These are phyloP conservation scores for Phytoseiulus persimilis DNA, from an alignment of 2,888 invertebrate genomes.

Conservation along the genomic window DNA sequence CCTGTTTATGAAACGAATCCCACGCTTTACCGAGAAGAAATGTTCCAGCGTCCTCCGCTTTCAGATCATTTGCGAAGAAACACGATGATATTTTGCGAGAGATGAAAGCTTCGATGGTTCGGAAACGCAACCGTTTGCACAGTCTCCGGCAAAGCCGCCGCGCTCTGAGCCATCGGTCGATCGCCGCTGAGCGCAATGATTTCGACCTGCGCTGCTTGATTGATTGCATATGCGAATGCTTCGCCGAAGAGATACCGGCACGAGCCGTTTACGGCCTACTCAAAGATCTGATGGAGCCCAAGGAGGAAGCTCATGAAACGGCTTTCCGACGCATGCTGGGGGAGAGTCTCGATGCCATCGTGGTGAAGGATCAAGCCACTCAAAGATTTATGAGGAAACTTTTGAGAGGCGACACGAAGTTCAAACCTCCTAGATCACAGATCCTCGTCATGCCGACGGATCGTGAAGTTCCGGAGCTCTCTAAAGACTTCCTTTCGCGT, in stretches of 20 bases:
- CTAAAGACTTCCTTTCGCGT: background rate
- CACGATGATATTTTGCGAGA: background rate
- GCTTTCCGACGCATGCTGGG: background rate
- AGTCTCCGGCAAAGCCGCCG: background rate
- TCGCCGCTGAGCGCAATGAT: background rate
- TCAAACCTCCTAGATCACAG: background rate
- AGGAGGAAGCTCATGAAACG: background rate
- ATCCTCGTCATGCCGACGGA: background rate
- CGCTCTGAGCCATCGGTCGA: background rate
- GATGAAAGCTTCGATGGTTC: background rate
- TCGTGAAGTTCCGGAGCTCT: background rate
- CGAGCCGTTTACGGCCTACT: background rate
- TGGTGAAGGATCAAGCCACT: background rate
- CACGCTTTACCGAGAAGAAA: no score
- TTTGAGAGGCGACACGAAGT: background rate
- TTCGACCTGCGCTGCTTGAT: background rate
- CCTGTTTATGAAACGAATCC: no score
- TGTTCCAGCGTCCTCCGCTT: no score
- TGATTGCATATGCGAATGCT: background rate
- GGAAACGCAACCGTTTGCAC: background rate
- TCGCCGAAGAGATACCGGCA: background rate
- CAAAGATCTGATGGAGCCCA: background rate
- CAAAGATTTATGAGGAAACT: background rate
- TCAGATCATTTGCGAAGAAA: background rate
- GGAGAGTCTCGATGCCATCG: background rate